A percentile compares a stretch with the other conserved stretches of the same genome.
Evolutionary conservation across 2,888 invertebrate species (phyloP).

Genomic region (Scelioninae gen. 2): DNA sequence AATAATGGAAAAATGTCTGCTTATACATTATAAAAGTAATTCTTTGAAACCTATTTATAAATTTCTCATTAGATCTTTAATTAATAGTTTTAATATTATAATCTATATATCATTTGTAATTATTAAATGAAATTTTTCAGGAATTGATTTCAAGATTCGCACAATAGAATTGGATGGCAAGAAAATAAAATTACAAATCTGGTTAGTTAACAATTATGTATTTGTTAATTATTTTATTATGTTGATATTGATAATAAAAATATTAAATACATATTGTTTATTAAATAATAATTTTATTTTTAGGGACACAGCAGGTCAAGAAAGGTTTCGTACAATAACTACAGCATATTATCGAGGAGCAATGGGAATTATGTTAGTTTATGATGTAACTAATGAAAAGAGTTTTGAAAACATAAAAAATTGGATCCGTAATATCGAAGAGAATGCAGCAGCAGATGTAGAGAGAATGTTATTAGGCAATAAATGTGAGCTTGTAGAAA

Average conservation of each 20-base stretch:
- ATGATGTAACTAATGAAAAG: constrained; percentile 99
- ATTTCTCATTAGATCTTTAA: too few species aligned
- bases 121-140: constrained; percentile 77
- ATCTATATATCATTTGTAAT: too few species aligned
- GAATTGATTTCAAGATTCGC: constrained; percentile 99
- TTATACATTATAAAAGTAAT: too few species aligned
- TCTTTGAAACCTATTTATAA: too few species aligned
- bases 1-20: too few species aligned
- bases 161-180: constrained; percentile 98
- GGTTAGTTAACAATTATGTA: constrained; percentile 83
- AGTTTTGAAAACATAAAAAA: constrained; percentile 99
- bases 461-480: constrained; percentile 99
- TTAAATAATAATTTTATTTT: constrained; percentile 34
- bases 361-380: constrained; percentile 99
- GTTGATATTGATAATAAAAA: too few species aligned
- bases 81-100: too few species aligned
- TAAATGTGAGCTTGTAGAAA: constrained; percentile 98
- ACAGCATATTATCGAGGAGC: constrained; percentile 99
- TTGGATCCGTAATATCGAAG: constrained; percentile 99
- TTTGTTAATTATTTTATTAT: too few species aligned
- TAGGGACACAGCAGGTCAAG: constrained; percentile 99
- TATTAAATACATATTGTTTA: background rate
- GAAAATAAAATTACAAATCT: constrained; percentile 99
- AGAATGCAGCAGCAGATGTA: constrained; percentile 98
- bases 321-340: constrained; percentile 98